phyloP scores from a whole-genome alignment of 2,113 vertebrate genomes.

The Prunella fulvescens region DNA sequence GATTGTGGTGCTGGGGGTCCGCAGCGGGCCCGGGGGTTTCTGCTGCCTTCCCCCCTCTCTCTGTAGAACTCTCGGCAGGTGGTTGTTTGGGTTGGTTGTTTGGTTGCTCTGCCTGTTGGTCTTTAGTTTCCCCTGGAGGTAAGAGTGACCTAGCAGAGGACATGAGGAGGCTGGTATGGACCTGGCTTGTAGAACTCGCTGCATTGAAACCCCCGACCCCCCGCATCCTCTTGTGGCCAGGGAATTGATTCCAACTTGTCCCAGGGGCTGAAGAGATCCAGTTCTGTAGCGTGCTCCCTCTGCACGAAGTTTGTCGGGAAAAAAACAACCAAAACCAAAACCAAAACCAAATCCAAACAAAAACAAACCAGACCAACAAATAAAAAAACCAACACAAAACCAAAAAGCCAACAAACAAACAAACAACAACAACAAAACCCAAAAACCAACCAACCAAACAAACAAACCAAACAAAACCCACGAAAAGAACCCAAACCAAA shows the following conservation, averaged over 20 bases:
- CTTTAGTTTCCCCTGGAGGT: background rate
- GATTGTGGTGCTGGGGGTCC: background rate
- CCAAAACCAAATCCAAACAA: background rate
- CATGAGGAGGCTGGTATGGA: fast-evolving
- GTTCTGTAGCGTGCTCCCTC: background rate
- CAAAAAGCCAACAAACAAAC: too few relatives aligned
- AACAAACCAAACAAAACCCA: background rate
- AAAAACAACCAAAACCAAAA: too few relatives aligned
- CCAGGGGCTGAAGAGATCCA: background rate
- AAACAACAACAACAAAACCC: too few relatives aligned
- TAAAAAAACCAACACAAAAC: too few relatives aligned
- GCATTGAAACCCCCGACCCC: fast-evolving
- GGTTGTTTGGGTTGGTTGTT: background rate
- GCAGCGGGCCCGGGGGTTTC: fast-evolving
- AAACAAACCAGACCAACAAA: background rate
- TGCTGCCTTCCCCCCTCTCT: background rate
- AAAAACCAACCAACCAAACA: too few relatives aligned
- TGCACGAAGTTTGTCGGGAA: background rate
- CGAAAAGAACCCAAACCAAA: background rate
- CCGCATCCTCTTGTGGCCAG: background rate
- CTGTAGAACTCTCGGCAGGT: fast-evolving
- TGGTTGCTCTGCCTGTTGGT: background rate
- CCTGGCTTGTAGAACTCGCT: background rate
- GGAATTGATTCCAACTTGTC: background rate
- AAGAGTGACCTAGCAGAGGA: background rate